Evolutionary conservation across 2,113 vertebrate genomes (phyloP).

Genomic region (Sciurus niger): DNA sequence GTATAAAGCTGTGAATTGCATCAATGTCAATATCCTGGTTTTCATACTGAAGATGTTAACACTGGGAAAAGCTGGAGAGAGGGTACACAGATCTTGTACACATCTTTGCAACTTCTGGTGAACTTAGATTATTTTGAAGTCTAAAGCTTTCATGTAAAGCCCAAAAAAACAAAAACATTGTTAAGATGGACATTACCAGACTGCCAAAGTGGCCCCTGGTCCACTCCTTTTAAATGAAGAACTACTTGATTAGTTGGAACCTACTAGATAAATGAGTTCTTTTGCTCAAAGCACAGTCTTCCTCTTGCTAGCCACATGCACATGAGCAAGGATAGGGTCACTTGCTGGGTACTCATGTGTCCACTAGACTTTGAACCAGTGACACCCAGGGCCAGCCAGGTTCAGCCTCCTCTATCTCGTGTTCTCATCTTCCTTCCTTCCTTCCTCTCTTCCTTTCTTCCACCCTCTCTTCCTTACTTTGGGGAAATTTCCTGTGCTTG

Average conservation of each 20-base stretch:
- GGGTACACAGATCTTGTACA: not conserved
- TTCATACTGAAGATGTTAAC: not conserved
- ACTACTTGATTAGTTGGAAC: not conserved
- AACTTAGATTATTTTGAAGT: not conserved
- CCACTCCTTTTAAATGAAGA: not conserved
- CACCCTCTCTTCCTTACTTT: constrained; percentile 38
- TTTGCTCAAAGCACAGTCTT: not conserved
- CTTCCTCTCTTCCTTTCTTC: not conserved
- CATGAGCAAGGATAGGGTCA: not conserved
- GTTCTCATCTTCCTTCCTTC: not conserved
- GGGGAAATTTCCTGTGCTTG: not conserved
- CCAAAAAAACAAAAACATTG: not conserved
- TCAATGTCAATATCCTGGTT: not conserved
- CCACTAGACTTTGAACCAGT: too few species aligned
- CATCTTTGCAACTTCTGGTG: not conserved
- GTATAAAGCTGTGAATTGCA: not conserved
- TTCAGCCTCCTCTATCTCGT: not conserved
- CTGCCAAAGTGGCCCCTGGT: not conserved
- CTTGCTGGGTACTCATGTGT: not conserved
- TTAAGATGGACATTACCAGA: not conserved
- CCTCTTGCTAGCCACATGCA: too few species aligned
- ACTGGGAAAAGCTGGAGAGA: fast-evolving
- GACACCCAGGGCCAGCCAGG: not conserved
- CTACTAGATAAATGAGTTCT: not conserved
- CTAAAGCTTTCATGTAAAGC: not conserved